Evolutionary conservation across 2,888 invertebrate genomes (phyloP).

Genomic region (Latheticus oryzae): DNA sequence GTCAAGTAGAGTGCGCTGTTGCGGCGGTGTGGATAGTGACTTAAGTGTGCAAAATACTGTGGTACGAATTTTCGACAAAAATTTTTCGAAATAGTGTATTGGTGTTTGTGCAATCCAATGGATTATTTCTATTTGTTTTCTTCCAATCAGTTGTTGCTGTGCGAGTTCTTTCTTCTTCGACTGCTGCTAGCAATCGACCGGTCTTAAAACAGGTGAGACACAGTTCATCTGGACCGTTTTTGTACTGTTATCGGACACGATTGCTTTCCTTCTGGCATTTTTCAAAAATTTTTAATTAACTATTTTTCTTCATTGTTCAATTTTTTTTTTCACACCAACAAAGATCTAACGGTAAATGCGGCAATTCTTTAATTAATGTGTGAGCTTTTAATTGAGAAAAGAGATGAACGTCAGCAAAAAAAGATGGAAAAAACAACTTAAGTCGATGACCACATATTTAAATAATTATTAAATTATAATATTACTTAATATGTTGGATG

Average conservation of each 20-base stretch:
- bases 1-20: conserved; percentile 48
- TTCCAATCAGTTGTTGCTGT: conserved; percentile 38
- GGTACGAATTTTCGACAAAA: too few species aligned
- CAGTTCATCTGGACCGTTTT: conserved; percentile 53
- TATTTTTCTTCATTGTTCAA: conserved; percentile 10
- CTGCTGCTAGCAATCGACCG: conserved; percentile 49
- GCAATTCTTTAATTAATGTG: too few species aligned
- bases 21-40: conserved; percentile 13
- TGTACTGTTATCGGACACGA: conserved; percentile 56
- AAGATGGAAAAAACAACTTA: too few species aligned
- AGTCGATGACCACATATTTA: too few species aligned
- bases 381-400: too few species aligned
- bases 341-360: conserved; percentile 41
- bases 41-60: conserved; percentile 19
- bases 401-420: too few species aligned
- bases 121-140: too few species aligned
- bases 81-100: too few species aligned
- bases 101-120: conserved; percentile 12
- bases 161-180: conserved; percentile 32
- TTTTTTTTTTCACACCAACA: too few species aligned
- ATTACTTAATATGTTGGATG: too few species aligned
- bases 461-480: too few species aligned
- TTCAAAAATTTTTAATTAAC: neutral
- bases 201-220: conserved; percentile 59
- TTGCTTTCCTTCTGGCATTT: conserved; percentile 38